Conservation (phyloP, 2,888 invertebrate species). For the Drosophila prolongata region DNA sequence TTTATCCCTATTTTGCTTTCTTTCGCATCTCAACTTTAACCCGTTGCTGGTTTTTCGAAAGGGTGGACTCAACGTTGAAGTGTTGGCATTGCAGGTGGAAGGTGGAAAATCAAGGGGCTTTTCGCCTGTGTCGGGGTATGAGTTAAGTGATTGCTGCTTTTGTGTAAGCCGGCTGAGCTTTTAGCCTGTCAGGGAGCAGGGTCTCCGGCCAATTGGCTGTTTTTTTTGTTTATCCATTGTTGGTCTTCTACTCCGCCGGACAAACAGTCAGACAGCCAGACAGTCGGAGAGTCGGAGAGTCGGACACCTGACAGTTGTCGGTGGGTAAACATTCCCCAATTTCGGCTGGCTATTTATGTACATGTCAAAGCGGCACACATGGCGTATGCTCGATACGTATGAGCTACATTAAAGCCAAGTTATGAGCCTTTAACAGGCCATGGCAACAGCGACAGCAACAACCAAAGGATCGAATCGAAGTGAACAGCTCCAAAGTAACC, state of each 20-base stretch:
- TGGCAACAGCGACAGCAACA: slow-evolving; percentile 47
- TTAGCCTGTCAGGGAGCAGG: slow-evolving; percentile 42
- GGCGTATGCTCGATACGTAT: slow-evolving; percentile 57
- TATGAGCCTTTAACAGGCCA: slow-evolving; percentile 72
- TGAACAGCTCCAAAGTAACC: slow-evolving; percentile 29
- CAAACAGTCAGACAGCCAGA: slow-evolving; percentile 17
- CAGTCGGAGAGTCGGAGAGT: no score
- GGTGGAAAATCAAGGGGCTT: slow-evolving; percentile 17
- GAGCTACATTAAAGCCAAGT: slow-evolving; percentile 51
- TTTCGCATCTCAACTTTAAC: neutral
- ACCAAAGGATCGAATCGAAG: slow-evolving; percentile 38
- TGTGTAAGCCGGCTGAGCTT: slow-evolving; percentile 40
- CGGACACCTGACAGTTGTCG: slow-evolving; percentile 36
- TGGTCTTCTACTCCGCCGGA: slow-evolving; percentile 9
- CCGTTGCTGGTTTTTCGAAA: neutral
- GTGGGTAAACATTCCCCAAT: slow-evolving; percentile 32
- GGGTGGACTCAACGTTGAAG: slow-evolving; percentile 4
- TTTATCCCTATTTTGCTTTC: slow-evolving; percentile 6
- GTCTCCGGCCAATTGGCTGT: slow-evolving; percentile 10
- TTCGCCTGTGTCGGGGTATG: slow-evolving; percentile 17
- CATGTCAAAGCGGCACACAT: slow-evolving; percentile 54
- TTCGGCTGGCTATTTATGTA: slow-evolving; percentile 38
- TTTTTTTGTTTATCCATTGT: slow-evolving; percentile 35
- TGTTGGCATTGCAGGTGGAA: slow-evolving; percentile 19
- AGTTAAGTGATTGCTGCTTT: slow-evolving; percentile 68